Conservation (phyloP, 2,888 invertebrate species). For the Candidula unifasciata region DNA sequence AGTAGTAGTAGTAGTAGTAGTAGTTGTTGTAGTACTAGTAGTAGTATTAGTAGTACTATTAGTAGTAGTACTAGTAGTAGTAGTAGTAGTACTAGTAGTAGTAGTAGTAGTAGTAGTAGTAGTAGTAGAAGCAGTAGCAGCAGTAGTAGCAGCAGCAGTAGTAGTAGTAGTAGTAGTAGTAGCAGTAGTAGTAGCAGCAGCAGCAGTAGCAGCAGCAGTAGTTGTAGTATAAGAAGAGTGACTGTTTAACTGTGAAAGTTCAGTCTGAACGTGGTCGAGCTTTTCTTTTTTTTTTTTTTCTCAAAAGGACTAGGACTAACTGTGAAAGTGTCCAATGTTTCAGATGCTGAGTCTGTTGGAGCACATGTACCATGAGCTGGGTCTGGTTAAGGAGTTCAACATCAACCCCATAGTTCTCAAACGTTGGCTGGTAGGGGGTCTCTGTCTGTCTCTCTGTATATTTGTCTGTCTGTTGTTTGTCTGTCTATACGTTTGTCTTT, state of each 20-base stretch:
- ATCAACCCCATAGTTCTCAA: slow-evolving; percentile 78
- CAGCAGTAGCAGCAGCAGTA: too few relatives aligned
- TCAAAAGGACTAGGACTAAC: too few relatives aligned
- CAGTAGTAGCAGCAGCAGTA: slow-evolving; percentile 10
- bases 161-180: too few relatives aligned
- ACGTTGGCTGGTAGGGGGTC: slow-evolving; percentile 77
- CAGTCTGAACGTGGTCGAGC: too few relatives aligned
- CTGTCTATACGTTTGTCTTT: neutral
- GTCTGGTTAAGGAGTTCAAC: slow-evolving; percentile 76
- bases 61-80: slow-evolving; percentile 32
- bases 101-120: slow-evolving; percentile 47
- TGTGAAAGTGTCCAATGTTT: neutral
- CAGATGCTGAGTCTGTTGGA: slow-evolving; percentile 78
- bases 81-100: slow-evolving; percentile 36
- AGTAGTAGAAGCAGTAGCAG: slow-evolving; percentile 28
- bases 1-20: slow-evolving; percentile 44
- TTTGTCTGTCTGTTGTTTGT: neutral
- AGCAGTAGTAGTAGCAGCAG: too few relatives aligned
- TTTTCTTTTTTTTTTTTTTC: too few relatives aligned
- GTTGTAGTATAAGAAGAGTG: too few relatives aligned
- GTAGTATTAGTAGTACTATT: slow-evolving; percentile 44
- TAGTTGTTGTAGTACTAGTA: slow-evolving; percentile 50
- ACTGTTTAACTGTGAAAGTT: too few relatives aligned
- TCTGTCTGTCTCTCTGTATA: neutral
- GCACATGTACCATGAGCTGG: slow-evolving; percentile 78